Conservation (phyloP, 2,797 vertebrate species). For the Anolis apletophallus region DNA sequence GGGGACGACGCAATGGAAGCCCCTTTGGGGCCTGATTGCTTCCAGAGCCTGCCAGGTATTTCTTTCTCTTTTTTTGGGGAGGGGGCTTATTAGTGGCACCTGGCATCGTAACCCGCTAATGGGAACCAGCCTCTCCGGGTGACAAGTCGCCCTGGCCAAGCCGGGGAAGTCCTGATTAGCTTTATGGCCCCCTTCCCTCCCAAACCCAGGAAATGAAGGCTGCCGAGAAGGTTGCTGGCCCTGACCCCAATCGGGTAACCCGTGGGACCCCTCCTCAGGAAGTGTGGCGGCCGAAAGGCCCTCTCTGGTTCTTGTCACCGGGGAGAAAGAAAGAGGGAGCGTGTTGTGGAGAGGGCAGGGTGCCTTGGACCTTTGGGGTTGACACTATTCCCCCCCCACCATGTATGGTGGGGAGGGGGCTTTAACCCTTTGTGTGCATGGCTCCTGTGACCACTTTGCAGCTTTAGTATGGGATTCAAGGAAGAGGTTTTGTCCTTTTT, state of each 20-base stretch:
- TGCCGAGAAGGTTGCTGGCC: conserved; percentile 78
- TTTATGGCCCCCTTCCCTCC: conserved; percentile 80
- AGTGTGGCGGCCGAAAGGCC: conserved; percentile 78
- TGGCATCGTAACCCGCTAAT: conserved; percentile 86
- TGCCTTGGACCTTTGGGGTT: conserved; percentile 79
- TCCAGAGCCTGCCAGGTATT: conserved; percentile 82
- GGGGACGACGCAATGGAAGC: too few relatives aligned
- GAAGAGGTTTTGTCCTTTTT: background rate
- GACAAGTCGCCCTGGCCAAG: conserved; percentile 73
- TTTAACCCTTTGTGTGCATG: conserved; percentile 78
- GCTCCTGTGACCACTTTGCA: background rate
- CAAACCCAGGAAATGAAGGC: conserved; percentile 91
- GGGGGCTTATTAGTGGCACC: conserved; percentile 90
- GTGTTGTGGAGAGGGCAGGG: conserved; percentile 62
- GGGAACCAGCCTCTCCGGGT: conserved; percentile 81
- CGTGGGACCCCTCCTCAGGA: conserved; percentile 79
- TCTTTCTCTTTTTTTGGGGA: conserved; percentile 82
- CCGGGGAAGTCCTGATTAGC: conserved; percentile 89
- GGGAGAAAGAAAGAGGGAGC: conserved; percentile 69
- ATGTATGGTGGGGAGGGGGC: background rate
- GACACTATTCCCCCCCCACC: too few relatives aligned
- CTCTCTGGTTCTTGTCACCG: conserved; percentile 87
- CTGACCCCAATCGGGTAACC: conserved; percentile 85
- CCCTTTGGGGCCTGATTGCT: conserved; percentile 80
- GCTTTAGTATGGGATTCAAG: background rate